Conservation (phyloP, 2,888 invertebrate genomes). For the Theodoxus fluviatilis region DNA sequence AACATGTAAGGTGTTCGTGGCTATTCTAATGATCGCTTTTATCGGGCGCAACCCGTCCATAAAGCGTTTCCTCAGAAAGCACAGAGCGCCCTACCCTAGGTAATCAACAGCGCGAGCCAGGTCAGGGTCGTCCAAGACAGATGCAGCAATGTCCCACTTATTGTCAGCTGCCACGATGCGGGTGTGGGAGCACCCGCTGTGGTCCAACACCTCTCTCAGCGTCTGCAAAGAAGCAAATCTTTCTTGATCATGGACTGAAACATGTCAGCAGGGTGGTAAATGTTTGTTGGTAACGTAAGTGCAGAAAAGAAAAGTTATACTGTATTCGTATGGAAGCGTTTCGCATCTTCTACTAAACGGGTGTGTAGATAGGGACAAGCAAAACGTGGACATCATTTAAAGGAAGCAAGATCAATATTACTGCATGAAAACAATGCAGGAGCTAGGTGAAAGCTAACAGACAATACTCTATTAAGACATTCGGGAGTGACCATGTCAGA, state of each 20-base stretch:
- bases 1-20: no score
- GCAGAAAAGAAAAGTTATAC: not conserved
- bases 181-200: slow-evolving; percentile 47
- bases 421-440: no score
- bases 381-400: not conserved
- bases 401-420: no score
- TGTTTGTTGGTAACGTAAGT: no score
- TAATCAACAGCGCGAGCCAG: slow-evolving; percentile 56
- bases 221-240: slow-evolving; percentile 27
- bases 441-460: no score
- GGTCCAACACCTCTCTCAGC: slow-evolving; percentile 41
- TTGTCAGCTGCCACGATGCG: slow-evolving; percentile 64
- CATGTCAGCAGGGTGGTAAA: no score
- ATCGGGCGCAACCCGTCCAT: no score
- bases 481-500: no score
- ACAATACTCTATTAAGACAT: no score
- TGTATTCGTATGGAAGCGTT: not conserved
- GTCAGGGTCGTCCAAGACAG: slow-evolving; percentile 45
- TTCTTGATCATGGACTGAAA: no score
- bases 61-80: no score
- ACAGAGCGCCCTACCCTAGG: slow-evolving; percentile 58
- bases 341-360: not conserved
- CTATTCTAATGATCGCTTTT: no score
- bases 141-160: slow-evolving; percentile 53
- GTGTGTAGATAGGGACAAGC: not conserved